These are phyloP conservation scores for Euzophera pinguis DNA, from an alignment of 2,888 invertebrate genomes.

Conservation along the genomic window DNA sequence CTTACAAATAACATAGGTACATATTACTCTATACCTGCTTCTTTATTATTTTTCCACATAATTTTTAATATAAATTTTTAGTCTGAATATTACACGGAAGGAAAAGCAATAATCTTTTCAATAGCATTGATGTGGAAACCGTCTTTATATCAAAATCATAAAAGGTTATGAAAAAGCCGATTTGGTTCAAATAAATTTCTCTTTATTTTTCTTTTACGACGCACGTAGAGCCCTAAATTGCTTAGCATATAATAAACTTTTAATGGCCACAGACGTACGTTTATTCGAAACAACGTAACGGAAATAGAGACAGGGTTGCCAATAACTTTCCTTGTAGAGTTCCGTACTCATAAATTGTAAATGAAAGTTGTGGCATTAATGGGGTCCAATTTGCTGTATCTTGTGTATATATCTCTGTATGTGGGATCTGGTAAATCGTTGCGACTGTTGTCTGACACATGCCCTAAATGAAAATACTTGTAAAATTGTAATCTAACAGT, in stretches of 20 bases:
- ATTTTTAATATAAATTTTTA: no score
- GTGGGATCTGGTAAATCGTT: no score
- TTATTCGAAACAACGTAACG: constrained; percentile 6
- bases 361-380: no score
- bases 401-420: no score
- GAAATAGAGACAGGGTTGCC: neutral
- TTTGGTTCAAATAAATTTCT: constrained; percentile 3
- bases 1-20: no score
- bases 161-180: constrained; percentile 6
- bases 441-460: no score
- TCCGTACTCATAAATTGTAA: neutral
- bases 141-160: neutral
- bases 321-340: neutral
- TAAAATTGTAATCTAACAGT: no score
- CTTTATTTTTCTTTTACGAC: constrained; percentile 9
- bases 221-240: constrained; percentile 10
- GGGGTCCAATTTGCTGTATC: no score
- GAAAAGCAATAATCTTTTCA: neutral
- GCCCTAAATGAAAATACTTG: no score
- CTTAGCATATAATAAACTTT: constrained; percentile 11
- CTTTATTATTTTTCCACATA: no score
- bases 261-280: constrained; percentile 8
- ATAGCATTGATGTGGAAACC: neutral
- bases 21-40: no score
- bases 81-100: neutral